Conservation (phyloP, 2,797 vertebrate species). For the Pseudocheirus occidentalis region DNA sequence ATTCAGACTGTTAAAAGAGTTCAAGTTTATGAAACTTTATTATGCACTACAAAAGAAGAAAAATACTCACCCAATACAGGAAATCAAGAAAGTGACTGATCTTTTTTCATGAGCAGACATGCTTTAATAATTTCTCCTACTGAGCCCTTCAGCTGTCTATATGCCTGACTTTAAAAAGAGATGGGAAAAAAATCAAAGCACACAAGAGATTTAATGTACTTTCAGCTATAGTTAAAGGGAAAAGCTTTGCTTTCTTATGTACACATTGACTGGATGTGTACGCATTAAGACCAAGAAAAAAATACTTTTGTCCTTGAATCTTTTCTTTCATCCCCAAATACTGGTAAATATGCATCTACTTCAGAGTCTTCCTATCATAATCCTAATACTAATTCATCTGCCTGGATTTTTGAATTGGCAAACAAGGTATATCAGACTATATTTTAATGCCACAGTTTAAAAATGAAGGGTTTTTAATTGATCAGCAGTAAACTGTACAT, state of each 20-base stretch:
- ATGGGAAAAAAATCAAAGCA: slow-evolving; percentile 73
- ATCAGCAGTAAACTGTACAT: slow-evolving; percentile 52
- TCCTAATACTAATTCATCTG: slow-evolving; percentile 66
- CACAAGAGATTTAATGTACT: slow-evolving; percentile 71
- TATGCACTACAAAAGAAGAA: slow-evolving; percentile 23
- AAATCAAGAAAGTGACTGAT: slow-evolving; percentile 74
- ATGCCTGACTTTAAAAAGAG: slow-evolving; percentile 70
- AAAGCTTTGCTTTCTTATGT: slow-evolving; percentile 70
- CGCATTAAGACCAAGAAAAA: slow-evolving; percentile 69
- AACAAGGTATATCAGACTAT: slow-evolving; percentile 47
- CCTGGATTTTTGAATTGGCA: slow-evolving; percentile 74
- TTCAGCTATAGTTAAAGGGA: slow-evolving; percentile 76
- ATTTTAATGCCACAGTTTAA: slow-evolving; percentile 62
- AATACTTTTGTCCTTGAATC: slow-evolving; percentile 76
- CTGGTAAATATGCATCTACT: slow-evolving; percentile 78
- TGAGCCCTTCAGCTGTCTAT: slow-evolving; percentile 75
- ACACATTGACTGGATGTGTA: slow-evolving; percentile 65
- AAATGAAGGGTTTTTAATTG: slow-evolving; percentile 59
- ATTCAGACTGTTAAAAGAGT: slow-evolving; percentile 53
- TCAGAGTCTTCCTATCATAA: slow-evolving; percentile 51
- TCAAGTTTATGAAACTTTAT: slow-evolving; percentile 71
- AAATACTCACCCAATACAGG: not conserved
- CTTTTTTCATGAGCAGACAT: slow-evolving; percentile 72
- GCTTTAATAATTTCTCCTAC: slow-evolving; percentile 79
- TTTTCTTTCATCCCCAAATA: slow-evolving; percentile 73